Evolutionary conservation across 2,113 vertebrate genomes (phyloP), one percentile per base, ranked within the genome.

Genomic region (Myotis brandtii): DNA sequence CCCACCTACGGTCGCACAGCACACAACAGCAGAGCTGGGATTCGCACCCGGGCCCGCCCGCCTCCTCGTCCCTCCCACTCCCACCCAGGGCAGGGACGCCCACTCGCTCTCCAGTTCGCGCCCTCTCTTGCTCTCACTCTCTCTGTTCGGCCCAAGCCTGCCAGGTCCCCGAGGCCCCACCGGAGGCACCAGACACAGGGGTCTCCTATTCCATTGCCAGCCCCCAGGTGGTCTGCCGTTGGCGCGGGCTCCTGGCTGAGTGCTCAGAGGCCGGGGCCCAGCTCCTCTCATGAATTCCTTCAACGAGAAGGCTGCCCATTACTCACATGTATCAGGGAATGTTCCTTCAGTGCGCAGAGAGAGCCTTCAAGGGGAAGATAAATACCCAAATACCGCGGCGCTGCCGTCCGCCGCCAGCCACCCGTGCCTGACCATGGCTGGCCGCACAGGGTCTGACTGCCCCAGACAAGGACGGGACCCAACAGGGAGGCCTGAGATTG

Each of bases 311-410:
- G 66, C 50, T 83, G 90, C n/a, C 82, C 76, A 2, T 27, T 27
- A 17, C 95, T 59, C 80, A 32, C 3, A 0, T 25, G 3, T 9
- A 46, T 73, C 32, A 18, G 95, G 64, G 69, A 94, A 34, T 0
- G 43, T 16, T 86, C 87, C 93, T n/a, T 46, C 16, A 0, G 54
- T 10, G 6, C 86, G 10, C 9, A 20, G 46, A 88, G 56, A 94
- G 83, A 52, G 83, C 79, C 94, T 85, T 81, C 91, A 59, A 64
- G 56, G 14, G 34, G 76, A 89, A 90, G 86, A 72, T 70, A 95
- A 96, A 70, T 50, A 50, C 48, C 80, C 54, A 94, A 96, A 70
- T 34, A 40, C 59, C 79, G 7, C 0, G 0, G 43, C 2, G 23
- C 72, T 64, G 20, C 25, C 84, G 18, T 1, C n/a, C 5, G 0